Percentiles rank a stretch among this genome's conserved stretches.
Evolutionary conservation across 2,797 vertebrate species (phyloP).

Genomic region (Leptatherina wallacei): DNA sequence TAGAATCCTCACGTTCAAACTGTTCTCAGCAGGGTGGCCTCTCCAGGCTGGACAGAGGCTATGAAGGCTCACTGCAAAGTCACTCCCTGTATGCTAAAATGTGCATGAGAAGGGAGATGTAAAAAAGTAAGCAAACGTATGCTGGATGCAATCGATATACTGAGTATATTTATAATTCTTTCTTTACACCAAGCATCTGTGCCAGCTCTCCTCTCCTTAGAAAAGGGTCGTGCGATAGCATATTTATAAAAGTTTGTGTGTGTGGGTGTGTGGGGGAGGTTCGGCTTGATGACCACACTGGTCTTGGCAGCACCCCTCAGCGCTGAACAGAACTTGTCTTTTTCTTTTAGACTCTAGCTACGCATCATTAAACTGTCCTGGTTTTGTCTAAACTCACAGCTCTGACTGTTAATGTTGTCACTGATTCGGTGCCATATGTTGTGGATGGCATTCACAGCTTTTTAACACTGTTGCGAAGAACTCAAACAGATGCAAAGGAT

Average conservation of each 20-base stretch:
- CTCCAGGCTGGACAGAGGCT: constrained; percentile 32
- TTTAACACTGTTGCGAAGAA: constrained; percentile 7
- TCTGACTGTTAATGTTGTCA: constrained; percentile 9
- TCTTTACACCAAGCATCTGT: constrained; percentile 14
- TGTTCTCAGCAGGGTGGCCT: constrained; percentile 37
- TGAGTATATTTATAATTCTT: constrained; percentile 1
- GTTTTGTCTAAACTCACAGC: constrained; percentile 23
- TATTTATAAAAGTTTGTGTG: constrained; percentile 5
- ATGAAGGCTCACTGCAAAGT: constrained; percentile 48
- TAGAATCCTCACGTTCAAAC: constrained; percentile 23
- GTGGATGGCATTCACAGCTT: constrained; percentile 6
- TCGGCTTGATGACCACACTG: constrained; percentile 16
- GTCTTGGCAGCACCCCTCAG: constrained; percentile 21
- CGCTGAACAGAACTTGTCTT: not conserved
- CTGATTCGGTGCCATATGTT: constrained; percentile 38
- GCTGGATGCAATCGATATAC: not conserved
- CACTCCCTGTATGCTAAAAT: constrained; percentile 10
- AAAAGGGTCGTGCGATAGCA: constrained; percentile 15
- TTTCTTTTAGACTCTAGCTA: constrained; percentile 4
- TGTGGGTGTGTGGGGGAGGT: constrained; percentile 28
- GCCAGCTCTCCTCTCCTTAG: constrained; percentile 9
- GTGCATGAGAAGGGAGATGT: not conserved
- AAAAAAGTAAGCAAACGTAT: constrained; percentile 8
- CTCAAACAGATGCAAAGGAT: constrained; percentile 29
- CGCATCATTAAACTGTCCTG: constrained; percentile 15